Evolutionary conservation across 2,113 vertebrate species (phyloP).

Genomic region (Lepidothrix coronata): DNA sequence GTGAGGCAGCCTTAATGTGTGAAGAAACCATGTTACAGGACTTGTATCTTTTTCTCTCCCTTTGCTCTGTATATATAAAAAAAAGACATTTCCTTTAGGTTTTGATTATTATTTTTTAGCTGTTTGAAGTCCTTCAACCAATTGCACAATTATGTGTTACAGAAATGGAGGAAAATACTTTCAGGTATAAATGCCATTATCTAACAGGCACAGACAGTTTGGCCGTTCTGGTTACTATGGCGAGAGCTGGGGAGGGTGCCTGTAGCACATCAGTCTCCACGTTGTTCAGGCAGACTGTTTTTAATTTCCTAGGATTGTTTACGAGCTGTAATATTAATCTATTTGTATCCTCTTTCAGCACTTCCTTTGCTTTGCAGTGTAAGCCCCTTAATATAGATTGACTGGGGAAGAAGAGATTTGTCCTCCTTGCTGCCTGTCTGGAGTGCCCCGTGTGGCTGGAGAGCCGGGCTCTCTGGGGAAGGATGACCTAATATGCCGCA

Average conservation of each 20-base stretch:
- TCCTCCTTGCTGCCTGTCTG: neutral
- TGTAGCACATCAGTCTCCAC: neutral
- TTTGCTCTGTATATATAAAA: neutral
- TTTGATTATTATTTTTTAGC: neutral
- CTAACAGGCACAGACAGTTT: neutral
- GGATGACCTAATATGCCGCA: constrained; percentile 23
- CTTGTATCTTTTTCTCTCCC: neutral
- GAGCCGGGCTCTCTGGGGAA: neutral
- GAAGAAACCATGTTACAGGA: neutral
- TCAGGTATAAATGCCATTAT: neutral
- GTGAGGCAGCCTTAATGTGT: neutral
- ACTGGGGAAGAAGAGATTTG: neutral
- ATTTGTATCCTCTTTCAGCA: constrained; percentile 10
- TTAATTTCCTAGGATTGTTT: constrained; percentile 19
- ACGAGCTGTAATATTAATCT: constrained; percentile 27
- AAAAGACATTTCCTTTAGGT: neutral
- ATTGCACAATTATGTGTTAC: neutral
- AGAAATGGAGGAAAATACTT: neutral
- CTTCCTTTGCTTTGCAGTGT: constrained; percentile 35
- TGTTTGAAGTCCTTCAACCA: neutral
- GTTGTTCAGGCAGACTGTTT: neutral
- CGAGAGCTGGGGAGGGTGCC: constrained; percentile 1
- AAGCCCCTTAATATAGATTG: constrained; percentile 47
- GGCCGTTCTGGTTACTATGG: constrained; percentile 18
- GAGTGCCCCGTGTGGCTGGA: neutral